Base-by-base conservation (phyloP, 2,888 invertebrate genomes). In the Acrobasis repandana region DNA sequence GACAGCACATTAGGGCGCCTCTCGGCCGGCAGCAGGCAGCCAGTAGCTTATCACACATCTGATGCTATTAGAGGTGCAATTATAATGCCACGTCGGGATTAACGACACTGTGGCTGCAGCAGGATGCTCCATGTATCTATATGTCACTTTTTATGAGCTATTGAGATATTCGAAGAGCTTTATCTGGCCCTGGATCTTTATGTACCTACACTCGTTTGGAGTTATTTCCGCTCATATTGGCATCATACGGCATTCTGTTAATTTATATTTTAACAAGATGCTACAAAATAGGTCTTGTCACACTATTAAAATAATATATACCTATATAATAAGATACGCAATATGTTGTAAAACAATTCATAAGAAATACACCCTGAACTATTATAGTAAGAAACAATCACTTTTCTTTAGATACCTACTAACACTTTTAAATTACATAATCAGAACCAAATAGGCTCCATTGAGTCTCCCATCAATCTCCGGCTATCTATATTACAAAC, bases 81-180 rank as follows among this genome's bases (percentile, higher is more conserved):
- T 54, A 38, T 54, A 54, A 54, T 20, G 54, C 20, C 54, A 54
- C 52, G 36, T 4, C 28, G 33, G 52, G 52, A 52, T 52, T 52
- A 52, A 16, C 34, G 36, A 36, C 16, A 36, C 50, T 8, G 52
- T 36, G 9, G 33, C 51, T n/a, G 36, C 15, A 33, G n/a, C 36
- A 9, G 34, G 52, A 50, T 50, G 50, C 28, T n/a, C 4, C 5
- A 43, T 43, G 28, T 28, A 28, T 28, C 28, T 28, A 28, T 28
- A 28, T 28, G 28, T 28, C 28, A 28, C 28, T 28, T 28, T 28
- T 28, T 28, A 28, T 8, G 28, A 28, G 4, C 6, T 8, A 28
- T 28, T 28, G 28, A 48, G 48, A 48, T 48, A 48, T n/a, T n/a
- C 16, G 9, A 48, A 9, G 48, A 28, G 28, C 28, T 28, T 28